These are phyloP conservation scores for Holothuria glaberrima DNA, from an alignment of 35 echinoderm and acorn worm genomes.

Conservation along the genomic window DNA sequence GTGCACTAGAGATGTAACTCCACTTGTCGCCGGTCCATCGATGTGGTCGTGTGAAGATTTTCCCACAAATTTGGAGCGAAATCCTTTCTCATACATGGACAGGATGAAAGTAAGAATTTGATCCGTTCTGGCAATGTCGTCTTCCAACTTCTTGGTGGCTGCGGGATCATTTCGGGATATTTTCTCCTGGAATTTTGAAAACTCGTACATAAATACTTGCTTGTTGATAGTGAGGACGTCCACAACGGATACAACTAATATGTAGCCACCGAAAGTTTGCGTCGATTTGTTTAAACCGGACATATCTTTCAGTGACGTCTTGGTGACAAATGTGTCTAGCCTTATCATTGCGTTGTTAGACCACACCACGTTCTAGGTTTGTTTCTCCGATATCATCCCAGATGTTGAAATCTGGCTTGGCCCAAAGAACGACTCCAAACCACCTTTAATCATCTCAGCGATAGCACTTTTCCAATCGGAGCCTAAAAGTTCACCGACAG, in stretches of 20 bases:
- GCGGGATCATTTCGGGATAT: background rate
- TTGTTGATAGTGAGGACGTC: background rate
- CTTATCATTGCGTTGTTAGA: constrained; percentile 13
- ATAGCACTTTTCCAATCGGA: background rate
- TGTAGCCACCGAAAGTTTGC: background rate
- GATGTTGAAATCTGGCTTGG: background rate
- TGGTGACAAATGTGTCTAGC: background rate
- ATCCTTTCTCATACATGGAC: too few relatives aligned
- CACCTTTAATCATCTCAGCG: constrained; percentile 1
- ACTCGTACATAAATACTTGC: background rate
- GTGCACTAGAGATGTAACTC: too few relatives aligned
- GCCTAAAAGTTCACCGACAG: background rate
- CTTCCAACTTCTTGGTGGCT: too few relatives aligned
- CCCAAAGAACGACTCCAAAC: background rate
- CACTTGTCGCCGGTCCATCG: too few relatives aligned
- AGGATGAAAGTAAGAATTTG: too few relatives aligned
- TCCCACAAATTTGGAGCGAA: too few relatives aligned
- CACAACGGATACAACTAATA: background rate
- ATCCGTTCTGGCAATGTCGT: too few relatives aligned
- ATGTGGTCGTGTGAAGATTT: too few relatives aligned
- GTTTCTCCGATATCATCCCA: background rate
- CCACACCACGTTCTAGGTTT: background rate
- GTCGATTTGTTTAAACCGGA: background rate
- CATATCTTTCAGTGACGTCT: background rate
- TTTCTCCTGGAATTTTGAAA: constrained; percentile 19